Percentiles rank a stretch among this genome's conserved stretches.
phyloP scores from a whole-genome alignment of 2,888 invertebrate genomes.

The Caenorhabditis japonica region DNA sequence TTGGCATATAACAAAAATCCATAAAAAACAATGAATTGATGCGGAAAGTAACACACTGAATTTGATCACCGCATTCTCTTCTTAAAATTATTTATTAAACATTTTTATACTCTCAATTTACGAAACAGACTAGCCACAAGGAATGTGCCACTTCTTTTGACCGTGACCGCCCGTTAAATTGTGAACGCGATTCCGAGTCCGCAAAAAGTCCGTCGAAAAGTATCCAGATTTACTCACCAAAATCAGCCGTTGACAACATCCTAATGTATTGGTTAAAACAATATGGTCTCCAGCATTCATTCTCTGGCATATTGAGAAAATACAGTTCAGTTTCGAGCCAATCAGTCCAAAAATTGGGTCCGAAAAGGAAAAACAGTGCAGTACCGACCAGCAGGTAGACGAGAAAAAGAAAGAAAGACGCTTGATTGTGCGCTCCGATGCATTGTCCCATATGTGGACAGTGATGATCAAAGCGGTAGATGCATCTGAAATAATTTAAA shows the following conservation, averaged over 20 bases:
- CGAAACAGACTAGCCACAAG: too few relatives aligned
- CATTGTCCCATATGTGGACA: conserved; percentile 44
- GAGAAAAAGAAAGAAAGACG: conserved; percentile 34
- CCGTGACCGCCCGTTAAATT: too few relatives aligned
- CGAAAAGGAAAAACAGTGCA: conserved; percentile 22
- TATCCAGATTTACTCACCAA: conserved; percentile 2
- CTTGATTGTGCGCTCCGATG: conserved; percentile 40
- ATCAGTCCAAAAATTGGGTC: conserved; percentile 22
- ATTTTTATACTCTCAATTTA: too few relatives aligned
- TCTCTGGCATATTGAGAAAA: conserved; percentile 16
- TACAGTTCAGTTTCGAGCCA: conserved; percentile 15
- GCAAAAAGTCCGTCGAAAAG: too few relatives aligned
- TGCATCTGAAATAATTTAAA: conserved; percentile 7
- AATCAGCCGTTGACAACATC: too few relatives aligned
- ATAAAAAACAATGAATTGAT: conserved; percentile 33
- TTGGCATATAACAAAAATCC: conserved; percentile 27
- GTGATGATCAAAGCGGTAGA: conserved; percentile 40
- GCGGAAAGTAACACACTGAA: conserved; percentile 17
- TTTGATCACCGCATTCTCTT: conserved; percentile 13
- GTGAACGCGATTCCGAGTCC: too few relatives aligned
- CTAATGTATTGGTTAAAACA: conserved; percentile 21
- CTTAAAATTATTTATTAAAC: conserved; percentile 6
- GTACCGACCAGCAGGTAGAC: conserved; percentile 31
- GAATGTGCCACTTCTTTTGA: too few relatives aligned
- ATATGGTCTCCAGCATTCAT: conserved; percentile 17